These are phyloP conservation scores for Lepidocyrtoides sp. DNA, from an alignment of 2,888 invertebrate species.

Conservation along the genomic window DNA sequence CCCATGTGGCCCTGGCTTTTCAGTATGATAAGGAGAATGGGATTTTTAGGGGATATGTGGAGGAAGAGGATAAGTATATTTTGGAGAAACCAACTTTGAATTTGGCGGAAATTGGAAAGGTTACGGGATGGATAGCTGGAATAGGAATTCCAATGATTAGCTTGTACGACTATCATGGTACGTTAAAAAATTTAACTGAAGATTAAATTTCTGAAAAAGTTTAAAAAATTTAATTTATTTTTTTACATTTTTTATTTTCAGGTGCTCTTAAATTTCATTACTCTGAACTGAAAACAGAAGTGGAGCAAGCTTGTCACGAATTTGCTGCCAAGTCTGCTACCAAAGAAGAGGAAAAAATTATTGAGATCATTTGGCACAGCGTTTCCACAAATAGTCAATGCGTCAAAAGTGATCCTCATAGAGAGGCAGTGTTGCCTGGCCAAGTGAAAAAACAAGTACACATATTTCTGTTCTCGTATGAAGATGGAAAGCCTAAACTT, in stretches of 20 bases:
- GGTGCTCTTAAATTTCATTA: not conserved
- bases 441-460: not conserved
- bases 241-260: not conserved
- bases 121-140: not conserved
- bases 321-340: not conserved
- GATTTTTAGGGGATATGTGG: not conserved
- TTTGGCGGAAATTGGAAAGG: not conserved
- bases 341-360: not conserved
- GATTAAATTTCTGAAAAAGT: too few relatives aligned
- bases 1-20: not conserved
- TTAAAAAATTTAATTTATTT: too few relatives aligned
- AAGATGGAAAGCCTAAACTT: not conserved
- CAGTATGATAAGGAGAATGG: not conserved
- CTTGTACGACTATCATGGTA: not conserved
- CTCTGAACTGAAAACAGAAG: not conserved
- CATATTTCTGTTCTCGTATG: not conserved
- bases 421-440: too few relatives aligned
- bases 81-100: not conserved
- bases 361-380: not conserved
- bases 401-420: too few relatives aligned
- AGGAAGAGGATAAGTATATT: not conserved
- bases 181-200: too few relatives aligned
- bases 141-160: not conserved
- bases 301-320: not conserved
- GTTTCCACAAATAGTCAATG: not conserved